These are phyloP conservation scores for Zoanthus sansibaricus DNA, from an alignment of 92 coral and sea anemone species.

Conservation along the genomic window DNA sequence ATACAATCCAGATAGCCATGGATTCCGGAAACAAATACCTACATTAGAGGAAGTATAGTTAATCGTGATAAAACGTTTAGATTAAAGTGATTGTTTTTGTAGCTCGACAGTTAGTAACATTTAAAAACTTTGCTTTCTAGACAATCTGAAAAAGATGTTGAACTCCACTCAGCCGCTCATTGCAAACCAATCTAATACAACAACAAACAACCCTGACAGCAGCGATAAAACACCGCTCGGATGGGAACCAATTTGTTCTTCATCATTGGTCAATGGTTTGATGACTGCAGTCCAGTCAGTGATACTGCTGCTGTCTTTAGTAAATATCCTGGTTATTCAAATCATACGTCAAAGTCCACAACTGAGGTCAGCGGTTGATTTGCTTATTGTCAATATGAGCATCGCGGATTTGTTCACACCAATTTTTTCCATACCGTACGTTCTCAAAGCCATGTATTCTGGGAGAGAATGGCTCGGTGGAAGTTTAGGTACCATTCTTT, in stretches of 20 bases:
- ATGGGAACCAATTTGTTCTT: background rate
- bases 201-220: background rate
- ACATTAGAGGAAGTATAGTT: no score
- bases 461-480: background rate
- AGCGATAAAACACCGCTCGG: background rate
- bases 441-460: background rate
- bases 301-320: conserved; percentile 4
- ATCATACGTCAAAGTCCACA: background rate
- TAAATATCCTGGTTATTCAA: background rate
- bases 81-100: no score
- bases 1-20: no score
- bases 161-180: background rate
- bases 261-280: background rate
- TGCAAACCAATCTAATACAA: background rate
- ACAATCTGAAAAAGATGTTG: background rate
- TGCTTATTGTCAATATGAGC: background rate
- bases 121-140: background rate
- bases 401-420: conserved; percentile 19
- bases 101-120: no score
- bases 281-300: background rate
- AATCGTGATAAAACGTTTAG: no score
- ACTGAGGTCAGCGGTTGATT: conserved; percentile 16
- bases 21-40: no score
- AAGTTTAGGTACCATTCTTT: background rate
- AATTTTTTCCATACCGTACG: background rate